Conservation (phyloP, 2,113 vertebrate genomes). For the Tauraco erythrolophus region DNA sequence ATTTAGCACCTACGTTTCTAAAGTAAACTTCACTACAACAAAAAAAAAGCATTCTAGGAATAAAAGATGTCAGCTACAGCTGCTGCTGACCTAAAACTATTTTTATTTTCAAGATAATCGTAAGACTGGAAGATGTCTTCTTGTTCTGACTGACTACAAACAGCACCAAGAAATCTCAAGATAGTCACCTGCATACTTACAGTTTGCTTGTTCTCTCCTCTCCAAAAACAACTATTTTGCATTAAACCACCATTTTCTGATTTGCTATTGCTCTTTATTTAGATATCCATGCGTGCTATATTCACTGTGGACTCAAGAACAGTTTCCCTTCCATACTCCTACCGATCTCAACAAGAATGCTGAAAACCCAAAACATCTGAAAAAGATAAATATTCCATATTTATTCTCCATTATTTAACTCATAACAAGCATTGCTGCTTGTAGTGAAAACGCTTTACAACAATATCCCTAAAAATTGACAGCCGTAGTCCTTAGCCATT, state of each 20-base stretch:
- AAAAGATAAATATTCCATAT: not conserved
- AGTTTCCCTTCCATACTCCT: not conserved
- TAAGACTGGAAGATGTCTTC: slow-evolving; percentile 41
- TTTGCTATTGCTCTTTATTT: not conserved
- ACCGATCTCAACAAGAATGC: not conserved
- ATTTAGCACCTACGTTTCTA: not conserved
- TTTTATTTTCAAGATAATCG: slow-evolving; percentile 24
- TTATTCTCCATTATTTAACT: not conserved
- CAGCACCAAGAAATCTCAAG: not conserved
- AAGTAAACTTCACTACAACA: not conserved
- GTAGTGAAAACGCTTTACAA: not conserved
- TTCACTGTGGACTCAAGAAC: not conserved
- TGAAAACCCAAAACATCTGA: not conserved
- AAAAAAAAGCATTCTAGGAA: not conserved
- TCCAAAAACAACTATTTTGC: not conserved
- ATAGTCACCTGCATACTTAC: not conserved
- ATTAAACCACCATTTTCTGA: not conserved
- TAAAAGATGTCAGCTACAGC: slow-evolving; percentile 13
- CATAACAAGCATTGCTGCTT: not conserved
- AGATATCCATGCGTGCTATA: not conserved
- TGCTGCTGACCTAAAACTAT: slow-evolving; percentile 25
- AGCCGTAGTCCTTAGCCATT: not conserved
- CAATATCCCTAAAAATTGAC: not conserved
- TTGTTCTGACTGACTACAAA: slow-evolving; percentile 29
- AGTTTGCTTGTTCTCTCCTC: not conserved